These are phyloP conservation scores for Clarias macrocephalus DNA, from an alignment of 2,113 vertebrate genomes.

Conservation along the genomic window DNA sequence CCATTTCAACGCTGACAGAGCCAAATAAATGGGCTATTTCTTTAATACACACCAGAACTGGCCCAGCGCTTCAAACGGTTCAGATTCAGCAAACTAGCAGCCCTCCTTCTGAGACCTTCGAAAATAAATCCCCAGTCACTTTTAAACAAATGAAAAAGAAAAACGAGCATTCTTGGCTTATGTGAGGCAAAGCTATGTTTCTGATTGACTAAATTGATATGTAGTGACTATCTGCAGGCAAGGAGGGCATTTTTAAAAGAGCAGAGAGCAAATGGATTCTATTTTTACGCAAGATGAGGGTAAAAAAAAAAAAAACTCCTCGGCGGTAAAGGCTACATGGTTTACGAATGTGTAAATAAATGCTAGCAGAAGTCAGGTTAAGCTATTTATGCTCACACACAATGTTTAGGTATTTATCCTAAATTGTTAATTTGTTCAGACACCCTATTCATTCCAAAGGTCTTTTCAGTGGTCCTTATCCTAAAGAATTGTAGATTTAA, in stretches of 20 bases:
- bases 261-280: constrained; percentile 4
- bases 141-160: constrained; percentile 61
- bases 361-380: background rate
- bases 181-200: constrained; percentile 3
- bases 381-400: background rate
- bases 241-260: background rate
- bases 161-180: constrained; percentile 57
- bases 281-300: constrained; percentile 1
- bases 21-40: constrained; percentile 68
- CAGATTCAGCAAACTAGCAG: constrained; percentile 68
- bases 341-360: constrained; percentile 2
- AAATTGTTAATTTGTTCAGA: background rate
- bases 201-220: constrained; percentile 15
- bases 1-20: constrained; percentile 65
- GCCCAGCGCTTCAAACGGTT: constrained; percentile 69
- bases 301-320: background rate
- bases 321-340: background rate
- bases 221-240: background rate
- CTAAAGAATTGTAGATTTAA: background rate
- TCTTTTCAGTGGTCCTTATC: background rate
- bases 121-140: constrained; percentile 70
- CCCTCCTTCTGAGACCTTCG: constrained; percentile 62
- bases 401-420: background rate
- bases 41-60: constrained; percentile 72
- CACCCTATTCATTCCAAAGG: background rate